Percentiles rank a stretch among this genome's conserved stretches.
Evolutionary conservation across 2,797 vertebrate species (phyloP).

Genomic region (Sparidentex hasta): DNA sequence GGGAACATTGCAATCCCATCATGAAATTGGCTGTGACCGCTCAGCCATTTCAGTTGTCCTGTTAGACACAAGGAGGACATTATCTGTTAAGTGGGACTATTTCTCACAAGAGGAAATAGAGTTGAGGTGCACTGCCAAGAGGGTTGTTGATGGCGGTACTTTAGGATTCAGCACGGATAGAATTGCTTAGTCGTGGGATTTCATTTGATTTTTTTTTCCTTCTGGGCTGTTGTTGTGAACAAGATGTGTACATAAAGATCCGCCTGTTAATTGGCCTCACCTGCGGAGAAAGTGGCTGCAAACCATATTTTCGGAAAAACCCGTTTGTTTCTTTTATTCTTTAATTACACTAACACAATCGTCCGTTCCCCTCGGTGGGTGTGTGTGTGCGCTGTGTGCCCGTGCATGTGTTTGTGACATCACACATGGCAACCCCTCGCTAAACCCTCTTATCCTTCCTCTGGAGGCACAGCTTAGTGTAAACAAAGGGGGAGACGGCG

Average conservation of each 20-base stretch:
- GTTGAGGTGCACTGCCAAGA: conserved; percentile 36
- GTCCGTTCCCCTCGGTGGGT: conserved; percentile 20
- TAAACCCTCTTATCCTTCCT: conserved; percentile 83
- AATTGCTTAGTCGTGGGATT: conserved; percentile 12
- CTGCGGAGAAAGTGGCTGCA: conserved; percentile 16
- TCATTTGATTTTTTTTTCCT: not conserved
- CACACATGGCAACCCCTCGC: conserved; percentile 72
- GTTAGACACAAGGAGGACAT: conserved; percentile 60
- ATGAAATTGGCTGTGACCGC: conserved; percentile 52
- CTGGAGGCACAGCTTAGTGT: conserved; percentile 82
- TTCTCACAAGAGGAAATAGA: conserved; percentile 60
- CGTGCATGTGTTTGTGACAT: conserved; percentile 60
- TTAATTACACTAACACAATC: conserved; percentile 36
- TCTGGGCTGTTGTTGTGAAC: conserved; percentile 14
- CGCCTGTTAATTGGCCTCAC: conserved; percentile 42
- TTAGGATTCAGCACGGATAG: conserved; percentile 23
- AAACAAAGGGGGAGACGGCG: conserved; percentile 78
- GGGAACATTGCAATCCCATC: conserved; percentile 59
- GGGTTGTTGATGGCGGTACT: conserved; percentile 38
- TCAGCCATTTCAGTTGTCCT: conserved; percentile 52
- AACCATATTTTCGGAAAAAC: conserved; percentile 17
- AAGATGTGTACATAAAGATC: conserved; percentile 9
- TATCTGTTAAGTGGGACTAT: conserved; percentile 54
- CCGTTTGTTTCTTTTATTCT: conserved; percentile 39
- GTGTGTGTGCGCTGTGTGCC: conserved; percentile 7